These are phyloP conservation scores for Cybosia mesomella DNA, from an alignment of 2,888 invertebrate species.

Conservation along the genomic window DNA sequence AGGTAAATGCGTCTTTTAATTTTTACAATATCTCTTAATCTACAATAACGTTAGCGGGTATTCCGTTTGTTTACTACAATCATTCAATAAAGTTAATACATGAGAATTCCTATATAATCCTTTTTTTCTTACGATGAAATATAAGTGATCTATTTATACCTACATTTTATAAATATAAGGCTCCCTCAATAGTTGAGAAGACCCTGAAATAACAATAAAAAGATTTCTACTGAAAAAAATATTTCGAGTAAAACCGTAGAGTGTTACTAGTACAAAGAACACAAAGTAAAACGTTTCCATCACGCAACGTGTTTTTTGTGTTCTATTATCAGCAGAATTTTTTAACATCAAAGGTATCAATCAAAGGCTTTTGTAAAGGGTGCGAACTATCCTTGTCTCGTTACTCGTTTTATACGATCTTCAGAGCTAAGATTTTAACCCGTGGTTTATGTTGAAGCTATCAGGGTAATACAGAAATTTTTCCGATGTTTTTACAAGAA, in stretches of 20 bases:
- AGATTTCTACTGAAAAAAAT: neutral
- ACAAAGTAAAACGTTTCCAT: conserved; percentile 37
- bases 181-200: neutral
- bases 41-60: too few relatives aligned
- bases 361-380: conserved; percentile 24
- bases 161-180: neutral
- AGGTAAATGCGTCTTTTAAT: too few relatives aligned
- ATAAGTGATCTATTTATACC: neutral
- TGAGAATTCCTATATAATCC: too few relatives aligned
- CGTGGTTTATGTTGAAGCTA: neutral
- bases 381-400: neutral
- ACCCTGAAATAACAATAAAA: neutral
- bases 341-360: conserved; percentile 48
- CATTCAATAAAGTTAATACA: too few relatives aligned
- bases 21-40: too few relatives aligned
- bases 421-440: neutral
- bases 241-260: too few relatives aligned
- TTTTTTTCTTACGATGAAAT: neutral
- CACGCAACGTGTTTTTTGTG: conserved; percentile 32
- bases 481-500: neutral
- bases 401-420: neutral
- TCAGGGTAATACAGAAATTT: neutral
- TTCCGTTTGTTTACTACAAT: too few relatives aligned
- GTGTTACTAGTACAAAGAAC: conserved; percentile 2
- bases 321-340: conserved; percentile 49